Evolutionary conservation across 1,140 invertebrate species (phyloP), one percentile per base, ranked within the genome.

Genomic region (Ooceraea biroi): DNA sequence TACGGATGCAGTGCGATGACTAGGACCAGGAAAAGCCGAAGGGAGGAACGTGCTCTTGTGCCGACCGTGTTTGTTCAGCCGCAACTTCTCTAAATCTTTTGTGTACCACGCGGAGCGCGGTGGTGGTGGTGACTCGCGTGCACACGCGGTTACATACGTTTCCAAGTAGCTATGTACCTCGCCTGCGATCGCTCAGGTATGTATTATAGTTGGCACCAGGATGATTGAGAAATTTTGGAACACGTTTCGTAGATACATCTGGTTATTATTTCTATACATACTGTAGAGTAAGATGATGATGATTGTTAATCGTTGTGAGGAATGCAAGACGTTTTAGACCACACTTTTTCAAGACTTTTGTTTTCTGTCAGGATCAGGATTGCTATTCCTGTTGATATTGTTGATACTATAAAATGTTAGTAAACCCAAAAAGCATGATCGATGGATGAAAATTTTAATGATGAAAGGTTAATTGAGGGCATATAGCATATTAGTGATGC

Each of bases 11-110:
- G n/a, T 27, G 12, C 10, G 55, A 27, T 22, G 63, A 3, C 50
- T n/a, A 30, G 76, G 65, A 65, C 69, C 74, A 85, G 87, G 83
- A 86, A 88, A 89, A 88, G 84, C 87, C 76, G 84, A 84, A 89
- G 86, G 85, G 84, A 86, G 87, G 87, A 88, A 84, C 87, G 87
- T 84, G 88, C 88, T 88, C 87, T 88, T 86, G 77, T 61, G 85
- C 76, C 76, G 80, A 25, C 87, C 85, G 71, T 92, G 91, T 92
- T 92, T 92, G 87, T 92, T 92, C 91, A 92, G 91, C 91, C 91
- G 91, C 89, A 91, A 91, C 91, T 91, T 92, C 90, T 92, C 91
- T 91, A 90, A 91, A 92, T 92, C 91, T 92, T 91, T 92, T 91
- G 91, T 92, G 77, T 72, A 60, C 73, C 82, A 77, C 83, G 78